Evolutionary conservation across 2,888 invertebrate genomes (phyloP).

Genomic region (Alcis repandata): DNA sequence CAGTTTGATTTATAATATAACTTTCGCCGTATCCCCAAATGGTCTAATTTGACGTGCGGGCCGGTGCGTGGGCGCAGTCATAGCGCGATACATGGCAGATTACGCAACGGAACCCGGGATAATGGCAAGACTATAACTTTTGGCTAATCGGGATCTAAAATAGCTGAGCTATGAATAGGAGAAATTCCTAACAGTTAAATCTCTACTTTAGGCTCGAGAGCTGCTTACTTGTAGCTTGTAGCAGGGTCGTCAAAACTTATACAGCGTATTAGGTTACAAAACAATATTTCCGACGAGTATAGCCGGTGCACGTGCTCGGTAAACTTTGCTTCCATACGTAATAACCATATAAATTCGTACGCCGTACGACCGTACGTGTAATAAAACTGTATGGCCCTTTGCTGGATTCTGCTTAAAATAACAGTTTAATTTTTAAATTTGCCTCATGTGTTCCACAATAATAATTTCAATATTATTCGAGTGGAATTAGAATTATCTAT

Average conservation of each 20-base stretch:
- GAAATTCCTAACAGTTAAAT: slow-evolving; percentile 64
- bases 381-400: slow-evolving; percentile 38
- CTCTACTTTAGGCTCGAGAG: slow-evolving; percentile 56
- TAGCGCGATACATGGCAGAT: slow-evolving; percentile 43
- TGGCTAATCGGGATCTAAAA: slow-evolving; percentile 45
- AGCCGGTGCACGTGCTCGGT: slow-evolving; percentile 28
- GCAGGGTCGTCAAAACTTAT: slow-evolving; percentile 37
- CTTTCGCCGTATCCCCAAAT: slow-evolving; percentile 75
- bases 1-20: slow-evolving; percentile 73
- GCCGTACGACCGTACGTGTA: slow-evolving; percentile 26
- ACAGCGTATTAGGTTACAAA: slow-evolving; percentile 35
- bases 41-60: slow-evolving; percentile 72
- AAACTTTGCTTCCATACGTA: slow-evolving; percentile 31
- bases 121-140: slow-evolving; percentile 35
- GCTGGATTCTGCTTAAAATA: slow-evolving; percentile 27
- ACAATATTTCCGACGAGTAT: slow-evolving; percentile 30
- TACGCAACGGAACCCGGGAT: slow-evolving; percentile 51
- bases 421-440: slow-evolving; percentile 19
- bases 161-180: slow-evolving; percentile 60
- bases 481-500: slow-evolving; percentile 18
- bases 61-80: slow-evolving; percentile 56
- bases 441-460: slow-evolving; percentile 7
- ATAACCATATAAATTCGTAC: slow-evolving; percentile 37
- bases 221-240: slow-evolving; percentile 7
- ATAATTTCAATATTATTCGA: slow-evolving; percentile 13